These are phyloP conservation scores for Asteroscopus sphinx DNA, from an alignment of 2,888 invertebrate species.

Conservation along the genomic window DNA sequence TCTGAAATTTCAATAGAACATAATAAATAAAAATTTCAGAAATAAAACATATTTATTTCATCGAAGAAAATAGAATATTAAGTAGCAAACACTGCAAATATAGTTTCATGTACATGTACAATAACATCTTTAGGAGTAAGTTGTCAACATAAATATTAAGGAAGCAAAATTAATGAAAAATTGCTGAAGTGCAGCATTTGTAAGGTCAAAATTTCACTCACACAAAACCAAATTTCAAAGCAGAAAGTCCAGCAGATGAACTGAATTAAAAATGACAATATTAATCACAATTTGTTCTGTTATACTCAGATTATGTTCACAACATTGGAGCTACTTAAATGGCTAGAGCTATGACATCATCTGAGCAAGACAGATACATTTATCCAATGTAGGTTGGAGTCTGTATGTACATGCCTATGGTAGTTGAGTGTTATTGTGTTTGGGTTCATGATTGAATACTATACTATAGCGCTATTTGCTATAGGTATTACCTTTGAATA, in stretches of 20 bases:
- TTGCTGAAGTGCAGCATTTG: slow-evolving; percentile 12
- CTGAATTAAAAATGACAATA: slow-evolving; percentile 41
- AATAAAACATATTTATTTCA: background rate
- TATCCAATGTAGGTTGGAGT: slow-evolving; percentile 62
- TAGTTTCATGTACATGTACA: slow-evolving; percentile 11
- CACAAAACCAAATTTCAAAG: slow-evolving; percentile 48
- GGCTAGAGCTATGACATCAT: slow-evolving; percentile 69
- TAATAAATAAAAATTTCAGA: background rate
- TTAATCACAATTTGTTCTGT: slow-evolving; percentile 22
- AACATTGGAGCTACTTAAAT: slow-evolving; percentile 3
- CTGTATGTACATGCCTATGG: slow-evolving; percentile 25
- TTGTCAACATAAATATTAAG: slow-evolving; percentile 6
- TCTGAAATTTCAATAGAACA: slow-evolving; percentile 76
- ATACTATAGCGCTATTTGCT: slow-evolving; percentile 13
- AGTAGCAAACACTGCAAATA: slow-evolving; percentile 11
- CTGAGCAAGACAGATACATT: slow-evolving; percentile 61
- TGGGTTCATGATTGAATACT: slow-evolving; percentile 40
- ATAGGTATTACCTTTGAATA: slow-evolving; percentile 75
- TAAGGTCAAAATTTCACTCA: slow-evolving; percentile 43
- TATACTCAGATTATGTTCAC: slow-evolving; percentile 7
- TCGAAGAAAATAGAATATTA: background rate
- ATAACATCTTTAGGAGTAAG: slow-evolving; percentile 8
- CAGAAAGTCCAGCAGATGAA: slow-evolving; percentile 37
- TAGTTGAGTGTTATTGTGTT: slow-evolving; percentile 33
- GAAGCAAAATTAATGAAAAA: slow-evolving; percentile 24